A percentile compares a stretch with the other conserved stretches of the same genome.
Evolutionary conservation across 2,797 vertebrate genomes (phyloP).

Genomic region (Nyctalus aviator): DNA sequence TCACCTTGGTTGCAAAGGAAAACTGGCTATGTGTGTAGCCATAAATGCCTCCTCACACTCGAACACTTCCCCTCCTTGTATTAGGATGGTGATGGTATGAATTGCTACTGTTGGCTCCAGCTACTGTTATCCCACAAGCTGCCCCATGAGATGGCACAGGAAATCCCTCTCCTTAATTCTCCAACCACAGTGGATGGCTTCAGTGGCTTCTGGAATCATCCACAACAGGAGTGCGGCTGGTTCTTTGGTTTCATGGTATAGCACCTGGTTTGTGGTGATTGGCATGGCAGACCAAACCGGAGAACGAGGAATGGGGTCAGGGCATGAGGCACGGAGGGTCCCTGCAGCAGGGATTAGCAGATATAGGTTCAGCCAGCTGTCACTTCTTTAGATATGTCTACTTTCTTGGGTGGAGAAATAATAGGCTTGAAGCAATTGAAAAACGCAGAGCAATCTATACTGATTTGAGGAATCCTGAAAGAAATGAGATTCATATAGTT

Average conservation of each 20-base stretch:
- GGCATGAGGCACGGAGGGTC: not conserved
- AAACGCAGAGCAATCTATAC: not conserved
- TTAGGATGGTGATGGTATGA: not conserved
- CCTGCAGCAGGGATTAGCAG: not conserved
- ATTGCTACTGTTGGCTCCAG: not conserved
- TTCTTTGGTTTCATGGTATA: not conserved
- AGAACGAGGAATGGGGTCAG: not conserved
- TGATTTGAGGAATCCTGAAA: not conserved
- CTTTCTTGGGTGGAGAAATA: not conserved
- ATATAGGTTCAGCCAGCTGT: not conserved
- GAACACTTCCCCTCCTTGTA: not conserved
- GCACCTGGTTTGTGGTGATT: not conserved
- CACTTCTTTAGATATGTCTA: not conserved
- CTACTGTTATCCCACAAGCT: not conserved
- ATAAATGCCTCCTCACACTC: not conserved
- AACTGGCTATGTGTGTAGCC: not conserved
- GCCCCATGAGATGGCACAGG: not conserved
- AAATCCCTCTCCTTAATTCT: not conserved
- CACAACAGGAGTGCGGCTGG: accelerated
- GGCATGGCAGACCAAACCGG: not conserved
- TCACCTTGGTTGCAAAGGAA: conserved; percentile 46
- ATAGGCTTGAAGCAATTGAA: not conserved
- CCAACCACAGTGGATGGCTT: not conserved
- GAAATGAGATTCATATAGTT: not conserved
- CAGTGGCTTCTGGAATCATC: not conserved